Evolutionary conservation across 2,888 invertebrate species (phyloP), one percentile per base, ranked within the genome.

Genomic region (Melieria omissa): DNA sequence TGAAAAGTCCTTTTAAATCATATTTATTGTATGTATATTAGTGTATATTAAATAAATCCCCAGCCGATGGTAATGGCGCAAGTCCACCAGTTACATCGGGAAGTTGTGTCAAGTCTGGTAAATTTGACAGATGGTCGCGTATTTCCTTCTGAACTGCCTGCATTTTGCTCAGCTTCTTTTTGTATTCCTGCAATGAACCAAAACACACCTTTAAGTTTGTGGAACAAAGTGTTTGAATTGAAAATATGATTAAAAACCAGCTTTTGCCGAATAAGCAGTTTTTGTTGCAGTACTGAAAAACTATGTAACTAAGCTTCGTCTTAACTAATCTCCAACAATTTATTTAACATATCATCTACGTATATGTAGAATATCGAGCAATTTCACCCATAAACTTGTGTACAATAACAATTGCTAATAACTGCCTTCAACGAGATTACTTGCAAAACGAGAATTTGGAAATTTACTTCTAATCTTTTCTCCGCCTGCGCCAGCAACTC

Each of bases 11-110:
- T 29, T 29, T 29, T 29, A 29, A 29, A 29, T 29, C 29, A 29
- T 29, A 29, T 29, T 29, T 29, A 29, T 29, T 29, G 29, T 29
- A 29, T 29, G 29, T 29, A 29, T 62, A 69, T 84, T 81, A 86
- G 73, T 89, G 89, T 78, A 94, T 86, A 87, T 91, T 95, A 88
- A 98, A 98, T 55, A 98, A 90, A 88, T 98, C 97, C 3, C 97
- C 97, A 52, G 97, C 97, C 4, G 97, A 97, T 52, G 98, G 98
- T 76, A 98, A 88, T 0, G 98, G 98, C 47, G 96, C 95, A 54
- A 98, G 88, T 8, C 96, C 96, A 29, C 96, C 96, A 0, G 96
- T 96, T 1, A 97, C 95, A 82, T 96, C 95, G 0, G 98, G 98
- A 69, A 98, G 88, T 76, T 95, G 92, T 0, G 95, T 96, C 76